These are phyloP conservation scores for Stenurella melanura DNA, from an alignment of 2,888 invertebrate genomes.

Conservation along the genomic window DNA sequence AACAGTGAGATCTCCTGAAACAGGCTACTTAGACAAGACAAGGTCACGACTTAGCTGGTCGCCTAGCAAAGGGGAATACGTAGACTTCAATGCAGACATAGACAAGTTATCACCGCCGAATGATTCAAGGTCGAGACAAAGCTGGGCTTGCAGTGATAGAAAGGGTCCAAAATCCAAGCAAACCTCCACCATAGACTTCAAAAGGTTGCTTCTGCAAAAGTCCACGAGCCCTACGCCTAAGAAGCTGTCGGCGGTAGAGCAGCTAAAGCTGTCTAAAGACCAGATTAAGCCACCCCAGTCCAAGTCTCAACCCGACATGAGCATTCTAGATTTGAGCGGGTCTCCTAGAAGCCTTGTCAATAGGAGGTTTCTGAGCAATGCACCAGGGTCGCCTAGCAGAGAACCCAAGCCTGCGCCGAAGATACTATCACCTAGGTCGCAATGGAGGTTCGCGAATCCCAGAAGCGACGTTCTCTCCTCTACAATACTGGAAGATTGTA, in stretches of 20 bases:
- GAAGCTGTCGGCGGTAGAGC: slow-evolving; percentile 86
- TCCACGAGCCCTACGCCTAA: slow-evolving; percentile 77
- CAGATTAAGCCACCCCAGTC: slow-evolving; percentile 67
- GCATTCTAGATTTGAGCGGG: slow-evolving; percentile 82
- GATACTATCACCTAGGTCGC: slow-evolving; percentile 81
- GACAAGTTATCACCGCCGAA: slow-evolving; percentile 69
- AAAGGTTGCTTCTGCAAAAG: slow-evolving; percentile 86
- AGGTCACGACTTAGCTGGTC: slow-evolving; percentile 81
- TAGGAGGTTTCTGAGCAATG: slow-evolving; percentile 76
- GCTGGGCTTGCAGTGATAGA: slow-evolving; percentile 79
- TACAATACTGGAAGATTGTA: slow-evolving; percentile 90
- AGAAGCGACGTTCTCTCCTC: slow-evolving; percentile 90
- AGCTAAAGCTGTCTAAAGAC: slow-evolving; percentile 82
- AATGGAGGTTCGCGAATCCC: slow-evolving; percentile 84
- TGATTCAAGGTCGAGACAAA: slow-evolving; percentile 71
- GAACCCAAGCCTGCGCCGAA: slow-evolving; percentile 73
- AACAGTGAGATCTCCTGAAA: slow-evolving; percentile 76
- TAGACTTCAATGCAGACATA: slow-evolving; percentile 68
- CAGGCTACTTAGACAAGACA: slow-evolving; percentile 77
- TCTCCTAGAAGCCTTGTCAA: slow-evolving; percentile 82
- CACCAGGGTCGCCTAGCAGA: slow-evolving; percentile 76
- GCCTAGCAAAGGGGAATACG: slow-evolving; percentile 73
- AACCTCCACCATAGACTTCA: slow-evolving; percentile 89
- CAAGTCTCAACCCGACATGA: slow-evolving; percentile 72
- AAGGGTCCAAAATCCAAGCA: slow-evolving; percentile 77